Evolutionary conservation across 2,113 vertebrate genomes (phyloP).

Genomic region (Holacanthus passer): DNA sequence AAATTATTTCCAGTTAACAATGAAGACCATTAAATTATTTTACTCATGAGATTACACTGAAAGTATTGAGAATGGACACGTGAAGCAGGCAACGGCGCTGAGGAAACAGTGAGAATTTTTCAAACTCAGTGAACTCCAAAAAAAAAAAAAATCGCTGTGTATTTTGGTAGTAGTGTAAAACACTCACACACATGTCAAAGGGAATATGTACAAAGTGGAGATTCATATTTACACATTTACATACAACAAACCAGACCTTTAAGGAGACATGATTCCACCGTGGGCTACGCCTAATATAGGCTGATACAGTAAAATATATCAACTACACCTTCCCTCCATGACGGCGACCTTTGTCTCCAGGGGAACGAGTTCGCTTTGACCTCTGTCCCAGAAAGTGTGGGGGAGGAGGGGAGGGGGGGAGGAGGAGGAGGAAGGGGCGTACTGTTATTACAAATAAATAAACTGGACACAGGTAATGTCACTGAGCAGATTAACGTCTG

Average conservation of each 20-base stretch:
- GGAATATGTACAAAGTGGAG: slow-evolving; percentile 75
- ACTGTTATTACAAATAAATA: slow-evolving; percentile 26
- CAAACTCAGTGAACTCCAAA: slow-evolving; percentile 30
- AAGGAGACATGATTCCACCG: slow-evolving; percentile 64
- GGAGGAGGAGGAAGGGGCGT: slow-evolving; percentile 12
- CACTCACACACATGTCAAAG: slow-evolving; percentile 66
- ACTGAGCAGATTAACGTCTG: slow-evolving; percentile 43
- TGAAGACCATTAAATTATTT: slow-evolving; percentile 29
- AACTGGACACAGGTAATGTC: slow-evolving; percentile 33
- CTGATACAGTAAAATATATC: slow-evolving; percentile 66
- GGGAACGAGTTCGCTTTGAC: slow-evolving; percentile 41
- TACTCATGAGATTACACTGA: slow-evolving; percentile 35
- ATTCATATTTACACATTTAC: slow-evolving; percentile 80
- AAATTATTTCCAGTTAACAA: slow-evolving; percentile 48
- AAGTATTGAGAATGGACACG: slow-evolving; percentile 22
- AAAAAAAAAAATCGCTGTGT: slow-evolving; percentile 28
- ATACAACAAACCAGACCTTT: slow-evolving; percentile 67
- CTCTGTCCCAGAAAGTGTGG: slow-evolving; percentile 43
- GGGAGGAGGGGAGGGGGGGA: not conserved
- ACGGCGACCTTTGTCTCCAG: slow-evolving; percentile 57
- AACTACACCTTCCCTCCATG: slow-evolving; percentile 60
- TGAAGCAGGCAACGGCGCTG: slow-evolving; percentile 50
- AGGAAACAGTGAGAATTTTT: slow-evolving; percentile 24
- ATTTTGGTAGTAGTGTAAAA: slow-evolving; percentile 76
- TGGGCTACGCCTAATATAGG: slow-evolving; percentile 81